Conservation (phyloP, 2,113 vertebrate genomes). For the Scomber colias region DNA sequence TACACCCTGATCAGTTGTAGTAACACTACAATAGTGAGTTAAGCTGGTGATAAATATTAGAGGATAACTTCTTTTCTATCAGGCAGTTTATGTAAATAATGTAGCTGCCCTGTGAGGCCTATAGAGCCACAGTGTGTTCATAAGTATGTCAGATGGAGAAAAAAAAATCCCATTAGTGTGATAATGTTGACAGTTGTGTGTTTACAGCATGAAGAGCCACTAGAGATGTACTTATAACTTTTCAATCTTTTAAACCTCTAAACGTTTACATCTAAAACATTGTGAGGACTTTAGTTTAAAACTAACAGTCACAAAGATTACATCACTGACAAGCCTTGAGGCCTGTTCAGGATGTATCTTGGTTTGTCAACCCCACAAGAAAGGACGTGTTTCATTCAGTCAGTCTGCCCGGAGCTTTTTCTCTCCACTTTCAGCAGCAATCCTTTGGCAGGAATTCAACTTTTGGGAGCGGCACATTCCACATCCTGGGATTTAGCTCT, state of each 20-base stretch:
- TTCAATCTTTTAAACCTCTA: background rate
- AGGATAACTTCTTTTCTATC: background rate
- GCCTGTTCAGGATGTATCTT: background rate
- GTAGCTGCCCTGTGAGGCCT: background rate
- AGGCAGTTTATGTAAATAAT: background rate
- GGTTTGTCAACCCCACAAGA: constrained; percentile 21
- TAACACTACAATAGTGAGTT: background rate
- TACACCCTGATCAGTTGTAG: background rate
- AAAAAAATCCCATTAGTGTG: constrained; percentile 12
- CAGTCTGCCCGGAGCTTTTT: background rate
- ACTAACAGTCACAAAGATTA: background rate
- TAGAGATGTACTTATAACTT: background rate
- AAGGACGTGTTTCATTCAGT: constrained; percentile 46
- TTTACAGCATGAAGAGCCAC: constrained; percentile 3
- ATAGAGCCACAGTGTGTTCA: too few species aligned
- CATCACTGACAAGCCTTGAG: background rate
- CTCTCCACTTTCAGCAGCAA: constrained; percentile 54
- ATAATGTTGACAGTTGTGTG: constrained; percentile 19
- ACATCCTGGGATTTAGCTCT: constrained; percentile 85
- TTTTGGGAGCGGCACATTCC: constrained; percentile 86
- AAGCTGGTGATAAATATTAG: background rate
- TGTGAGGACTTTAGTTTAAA: background rate
- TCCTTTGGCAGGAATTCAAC: constrained; percentile 76
- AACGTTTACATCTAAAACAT: background rate
- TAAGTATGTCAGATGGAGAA: background rate